Conservation (phyloP, 1,140 invertebrate species). For the Hestina assimilis region DNA sequence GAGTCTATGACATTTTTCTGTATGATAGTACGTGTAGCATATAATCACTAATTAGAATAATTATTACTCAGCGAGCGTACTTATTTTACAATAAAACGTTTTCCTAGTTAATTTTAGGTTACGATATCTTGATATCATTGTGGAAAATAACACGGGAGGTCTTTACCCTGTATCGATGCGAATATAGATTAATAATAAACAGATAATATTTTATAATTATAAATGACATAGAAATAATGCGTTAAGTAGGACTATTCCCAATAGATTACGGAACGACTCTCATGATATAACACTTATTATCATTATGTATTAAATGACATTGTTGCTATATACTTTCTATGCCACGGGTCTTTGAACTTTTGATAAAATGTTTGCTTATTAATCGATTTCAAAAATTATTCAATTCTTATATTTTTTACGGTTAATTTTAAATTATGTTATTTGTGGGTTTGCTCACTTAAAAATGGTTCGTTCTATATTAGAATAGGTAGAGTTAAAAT, state of each 20-base stretch:
- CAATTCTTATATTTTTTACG: constrained; percentile 4
- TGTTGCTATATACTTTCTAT: constrained; percentile 20
- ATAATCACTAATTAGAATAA: too few relatives aligned
- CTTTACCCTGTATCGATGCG: constrained; percentile 15
- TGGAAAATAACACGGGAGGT: constrained; percentile 24
- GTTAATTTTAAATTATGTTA: not conserved
- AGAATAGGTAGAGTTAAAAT: too few relatives aligned
- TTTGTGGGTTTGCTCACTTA: too few relatives aligned
- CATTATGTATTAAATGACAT: constrained; percentile 7
- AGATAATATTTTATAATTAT: not conserved
- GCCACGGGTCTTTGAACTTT: constrained; percentile 19
- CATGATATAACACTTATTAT: constrained; percentile 27
- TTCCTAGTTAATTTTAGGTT: too few relatives aligned
- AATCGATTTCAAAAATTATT: not conserved
- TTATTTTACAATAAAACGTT: too few relatives aligned
- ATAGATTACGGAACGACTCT: constrained; percentile 8
- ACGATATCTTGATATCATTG: constrained; percentile 20
- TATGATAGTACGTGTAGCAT: too few relatives aligned
- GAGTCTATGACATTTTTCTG: too few relatives aligned
- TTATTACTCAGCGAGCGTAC: too few relatives aligned
- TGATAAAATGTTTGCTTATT: constrained; percentile 15
- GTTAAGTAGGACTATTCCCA: constrained; percentile 17
- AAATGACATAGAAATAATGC: not conserved
- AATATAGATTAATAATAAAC: constrained; percentile 2
- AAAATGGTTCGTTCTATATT: too few relatives aligned